phyloP scores from a whole-genome alignment of 2,888 invertebrate genomes.

The Opisthograptis luteolata region DNA sequence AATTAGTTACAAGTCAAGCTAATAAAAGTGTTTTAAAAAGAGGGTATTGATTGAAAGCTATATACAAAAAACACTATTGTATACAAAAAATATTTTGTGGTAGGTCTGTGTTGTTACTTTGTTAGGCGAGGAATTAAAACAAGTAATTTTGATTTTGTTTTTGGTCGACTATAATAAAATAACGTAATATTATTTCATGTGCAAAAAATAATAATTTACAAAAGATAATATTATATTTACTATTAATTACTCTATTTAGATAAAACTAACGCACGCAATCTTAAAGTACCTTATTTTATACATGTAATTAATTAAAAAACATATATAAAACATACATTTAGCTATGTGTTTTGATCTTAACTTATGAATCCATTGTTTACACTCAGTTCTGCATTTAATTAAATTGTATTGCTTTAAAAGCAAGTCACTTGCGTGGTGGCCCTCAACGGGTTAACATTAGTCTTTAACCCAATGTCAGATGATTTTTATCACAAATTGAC shows the following conservation, averaged over 20 bases:
- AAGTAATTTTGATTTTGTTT: slow-evolving; percentile 5
- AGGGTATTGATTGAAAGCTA: no score
- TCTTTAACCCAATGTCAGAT: not conserved
- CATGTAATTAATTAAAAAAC: slow-evolving; percentile 8
- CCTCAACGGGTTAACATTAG: not conserved
- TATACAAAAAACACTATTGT: no score
- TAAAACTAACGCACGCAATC: slow-evolving; percentile 16
- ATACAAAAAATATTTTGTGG: not conserved
- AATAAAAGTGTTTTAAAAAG: no score
- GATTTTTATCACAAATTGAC: not conserved
- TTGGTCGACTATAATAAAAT: slow-evolving; percentile 20
- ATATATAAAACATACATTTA: slow-evolving; percentile 9
- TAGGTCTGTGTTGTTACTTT: not conserved
- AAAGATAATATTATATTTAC: not conserved
- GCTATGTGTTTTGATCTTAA: slow-evolving; percentile 10
- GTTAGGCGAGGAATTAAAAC: slow-evolving; percentile 3
- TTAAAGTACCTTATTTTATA: slow-evolving; percentile 19
- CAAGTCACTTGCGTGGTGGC: slow-evolving; percentile 6
- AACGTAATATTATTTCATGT: slow-evolving; percentile 22
- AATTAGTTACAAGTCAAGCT: no score
- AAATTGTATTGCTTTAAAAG: slow-evolving; percentile 12
- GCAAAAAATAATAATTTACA: slow-evolving; percentile 29
- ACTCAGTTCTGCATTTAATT: slow-evolving; percentile 16
- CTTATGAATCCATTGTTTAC: not conserved
- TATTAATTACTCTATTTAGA: slow-evolving; percentile 17